Percentiles rank a stretch among this genome's conserved stretches.
phyloP scores from a whole-genome alignment of 2,888 invertebrate species.

The Nephrotoma appendiculata region DNA sequence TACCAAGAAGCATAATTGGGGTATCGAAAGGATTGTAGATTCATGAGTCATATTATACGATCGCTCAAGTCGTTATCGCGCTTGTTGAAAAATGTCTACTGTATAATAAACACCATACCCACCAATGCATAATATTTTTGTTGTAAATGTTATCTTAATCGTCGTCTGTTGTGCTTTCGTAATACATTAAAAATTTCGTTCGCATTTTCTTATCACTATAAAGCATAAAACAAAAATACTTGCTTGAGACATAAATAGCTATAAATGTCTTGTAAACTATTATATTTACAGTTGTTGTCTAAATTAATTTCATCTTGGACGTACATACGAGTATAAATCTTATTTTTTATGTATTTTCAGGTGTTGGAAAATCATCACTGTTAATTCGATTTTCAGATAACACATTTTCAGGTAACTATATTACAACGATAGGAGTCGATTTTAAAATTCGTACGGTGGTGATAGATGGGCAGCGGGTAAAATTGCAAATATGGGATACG shows the following conservation, averaged over 20 bases:
- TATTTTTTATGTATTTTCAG: constrained; percentile 36
- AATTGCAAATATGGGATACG: constrained; percentile 97
- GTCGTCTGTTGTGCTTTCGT: not conserved
- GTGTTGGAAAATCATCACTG: constrained; percentile 97
- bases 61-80: not conserved
- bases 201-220: not conserved
- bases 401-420: constrained; percentile 93
- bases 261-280: not conserved
- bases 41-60: not conserved
- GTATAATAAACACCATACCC: not conserved
- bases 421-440: constrained; percentile 99
- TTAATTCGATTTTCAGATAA: constrained; percentile 95
- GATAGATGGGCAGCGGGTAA: constrained; percentile 79
- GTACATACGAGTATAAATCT: not conserved
- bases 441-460: constrained; percentile 97
- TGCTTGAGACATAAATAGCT: not conserved
- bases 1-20: not conserved
- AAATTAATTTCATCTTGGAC: not conserved
- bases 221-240: not conserved
- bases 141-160: not conserved
- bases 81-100: not conserved
- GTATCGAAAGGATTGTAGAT: not conserved
- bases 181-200: not conserved
- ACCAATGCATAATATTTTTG: not conserved
- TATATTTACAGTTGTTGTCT: not conserved